These are phyloP conservation scores for Alethe castanea DNA, from an alignment of 2,113 vertebrate species.

Conservation along the genomic window DNA sequence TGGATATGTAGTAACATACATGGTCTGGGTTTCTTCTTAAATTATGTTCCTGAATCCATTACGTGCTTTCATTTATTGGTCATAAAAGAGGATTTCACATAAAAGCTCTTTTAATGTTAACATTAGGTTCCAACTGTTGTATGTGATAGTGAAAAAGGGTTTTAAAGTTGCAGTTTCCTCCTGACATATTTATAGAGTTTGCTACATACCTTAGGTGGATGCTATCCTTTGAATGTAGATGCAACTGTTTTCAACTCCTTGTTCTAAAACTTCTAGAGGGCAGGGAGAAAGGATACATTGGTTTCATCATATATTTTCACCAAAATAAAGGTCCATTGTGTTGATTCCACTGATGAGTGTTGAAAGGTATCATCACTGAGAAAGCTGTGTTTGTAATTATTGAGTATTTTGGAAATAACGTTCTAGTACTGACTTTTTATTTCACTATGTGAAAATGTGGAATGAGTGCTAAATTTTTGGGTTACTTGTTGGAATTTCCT, in stretches of 20 bases:
- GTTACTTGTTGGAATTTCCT: not conserved
- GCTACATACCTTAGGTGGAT: not conserved
- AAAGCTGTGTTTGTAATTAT: not conserved
- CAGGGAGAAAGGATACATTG: not conserved
- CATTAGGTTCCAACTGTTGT: conserved; percentile 22
- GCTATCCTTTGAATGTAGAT: not conserved
- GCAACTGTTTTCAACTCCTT: not conserved
- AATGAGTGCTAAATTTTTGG: not conserved
- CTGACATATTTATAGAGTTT: not conserved
- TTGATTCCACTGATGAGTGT: not conserved
- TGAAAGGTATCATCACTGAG: not conserved
- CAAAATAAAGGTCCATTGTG: not conserved
- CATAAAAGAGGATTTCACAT: conserved; percentile 28
- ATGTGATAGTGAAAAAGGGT: conserved; percentile 25
- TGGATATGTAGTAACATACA: not conserved
- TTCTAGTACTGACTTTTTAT: not conserved
- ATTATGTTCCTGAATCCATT: conserved; percentile 24
- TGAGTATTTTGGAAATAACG: not conserved
- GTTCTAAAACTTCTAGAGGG: not conserved
- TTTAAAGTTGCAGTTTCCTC: conserved; percentile 38
- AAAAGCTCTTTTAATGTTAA: conserved; percentile 39
- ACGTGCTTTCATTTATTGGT: not conserved
- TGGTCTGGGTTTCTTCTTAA: conserved; percentile 2
- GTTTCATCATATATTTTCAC: not conserved
- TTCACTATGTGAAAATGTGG: not conserved